Base-by-base conservation (phyloP, 2,888 invertebrate species). In the Spilosoma lubricipeda region DNA sequence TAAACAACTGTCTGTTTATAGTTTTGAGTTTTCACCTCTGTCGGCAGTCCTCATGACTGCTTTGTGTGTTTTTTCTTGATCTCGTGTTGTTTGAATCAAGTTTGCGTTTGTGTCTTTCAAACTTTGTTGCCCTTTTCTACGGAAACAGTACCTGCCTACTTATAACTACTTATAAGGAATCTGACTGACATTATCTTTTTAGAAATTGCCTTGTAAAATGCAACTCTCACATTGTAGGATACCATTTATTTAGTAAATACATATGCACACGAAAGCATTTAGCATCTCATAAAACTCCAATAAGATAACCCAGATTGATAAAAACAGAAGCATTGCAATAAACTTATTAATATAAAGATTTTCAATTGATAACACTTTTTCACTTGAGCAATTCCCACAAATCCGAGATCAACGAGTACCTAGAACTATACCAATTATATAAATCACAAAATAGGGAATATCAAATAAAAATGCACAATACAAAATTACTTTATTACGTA, bases 391-490 rank as follows among this genome's bases (percentile, higher is more conserved):
- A 69, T 69, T 56, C 56, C n/a, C n/a, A 3, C 18, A 27, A 59
- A 39, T 59, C 18, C 39, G 56, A 59, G 39, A 56, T 27, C 56
- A 39, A 27, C 27, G 7, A 36, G 36, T 45, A 36, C 52, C n/a
- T 23, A 23, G 3, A 66, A 65, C 75, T 80, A 80, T 79, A 82
- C 78, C 77, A 82, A 80, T 74, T 18, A n/a, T 77, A 75, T 82
- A 85, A 88, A 77, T 87, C 85, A 86, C 73, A 68, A 67, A 66
- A 71, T 67, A 74, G 82, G 82, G 79, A 82, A 82, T 83, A 84
- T 82, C 81, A 77, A 81, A 82, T 85, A 81, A 77, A 76, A 79
- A 73, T 66, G 71, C 76, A 77, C 72, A 80, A 82, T 39, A n/a
- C 56, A 56, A 33, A 23, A 75, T 82, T 79, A 72, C 78, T 81